A percentile compares a stretch with the other conserved stretches of the same genome.
Conservation (phyloP, 2,113 vertebrate species). For the Promerops cafer region DNA sequence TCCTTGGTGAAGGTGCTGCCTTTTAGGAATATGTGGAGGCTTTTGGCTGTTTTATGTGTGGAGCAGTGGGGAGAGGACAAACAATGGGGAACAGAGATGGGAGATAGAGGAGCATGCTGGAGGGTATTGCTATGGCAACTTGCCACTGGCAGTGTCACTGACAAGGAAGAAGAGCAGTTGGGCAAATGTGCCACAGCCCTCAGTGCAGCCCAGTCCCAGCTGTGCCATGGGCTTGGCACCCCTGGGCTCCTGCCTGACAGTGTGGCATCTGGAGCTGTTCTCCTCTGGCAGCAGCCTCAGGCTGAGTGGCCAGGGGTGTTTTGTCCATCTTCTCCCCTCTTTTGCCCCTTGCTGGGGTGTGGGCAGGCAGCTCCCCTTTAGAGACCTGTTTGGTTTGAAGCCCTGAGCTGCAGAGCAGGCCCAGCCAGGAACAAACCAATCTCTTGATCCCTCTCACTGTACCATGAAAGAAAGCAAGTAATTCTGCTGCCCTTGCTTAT, state of each 20-base stretch:
- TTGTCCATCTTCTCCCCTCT: not conserved
- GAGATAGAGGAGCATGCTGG: not conserved
- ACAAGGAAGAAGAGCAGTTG: not conserved
- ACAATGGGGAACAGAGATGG: not conserved
- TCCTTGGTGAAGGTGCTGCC: not conserved
- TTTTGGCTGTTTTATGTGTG: not conserved
- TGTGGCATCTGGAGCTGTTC: fast-evolving
- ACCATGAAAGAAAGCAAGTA: not conserved
- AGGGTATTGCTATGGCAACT: slow-evolving; percentile 58
- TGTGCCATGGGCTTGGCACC: fast-evolving
- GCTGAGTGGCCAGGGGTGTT: not conserved
- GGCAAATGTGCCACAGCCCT: not conserved
- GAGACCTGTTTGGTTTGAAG: not conserved
- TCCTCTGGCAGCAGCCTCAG: not conserved
- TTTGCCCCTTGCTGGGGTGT: fast-evolving
- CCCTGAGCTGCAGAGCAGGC: not conserved
- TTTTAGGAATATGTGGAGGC: not conserved
- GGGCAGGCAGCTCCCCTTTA: not conserved
- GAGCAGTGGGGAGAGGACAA: not conserved
- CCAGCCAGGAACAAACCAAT: not conserved
- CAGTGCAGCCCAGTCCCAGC: fast-evolving
- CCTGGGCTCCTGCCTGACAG: not conserved
- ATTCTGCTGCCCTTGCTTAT: not conserved
- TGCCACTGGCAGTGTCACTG: not conserved
- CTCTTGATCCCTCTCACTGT: not conserved